phyloP scores from a whole-genome alignment of 2,888 invertebrate genomes.

The Tinea pellionella region DNA sequence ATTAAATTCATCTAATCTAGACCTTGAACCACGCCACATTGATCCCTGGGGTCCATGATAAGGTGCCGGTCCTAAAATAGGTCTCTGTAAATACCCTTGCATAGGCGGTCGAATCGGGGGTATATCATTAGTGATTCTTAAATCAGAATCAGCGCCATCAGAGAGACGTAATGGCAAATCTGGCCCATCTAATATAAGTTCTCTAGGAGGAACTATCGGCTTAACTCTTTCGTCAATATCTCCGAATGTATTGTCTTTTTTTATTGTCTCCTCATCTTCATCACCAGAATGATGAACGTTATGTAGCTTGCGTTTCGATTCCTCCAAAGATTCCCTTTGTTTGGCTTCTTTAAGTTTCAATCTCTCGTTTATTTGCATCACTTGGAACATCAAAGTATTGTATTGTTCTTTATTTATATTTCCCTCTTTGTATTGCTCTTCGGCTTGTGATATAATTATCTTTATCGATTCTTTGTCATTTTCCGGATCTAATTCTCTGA shows the following conservation, averaged over 20 bases:
- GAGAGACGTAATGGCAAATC: conserved; percentile 16
- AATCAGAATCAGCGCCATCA: conserved; percentile 39
- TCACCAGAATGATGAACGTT: conserved; percentile 46
- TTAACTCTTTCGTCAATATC: conserved; percentile 65
- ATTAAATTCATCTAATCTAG: conserved; percentile 41
- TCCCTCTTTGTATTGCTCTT: conserved; percentile 80
- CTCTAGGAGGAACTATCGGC: conserved; percentile 26
- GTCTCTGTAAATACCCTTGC: conserved; percentile 17
- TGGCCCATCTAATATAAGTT: background rate
- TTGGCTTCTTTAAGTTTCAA: conserved; percentile 81
- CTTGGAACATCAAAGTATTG: conserved; percentile 80
- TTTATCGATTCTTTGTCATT: conserved; percentile 76
- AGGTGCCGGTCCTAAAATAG: conserved; percentile 17
- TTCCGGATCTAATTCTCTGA: conserved; percentile 64
- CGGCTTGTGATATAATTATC: conserved; percentile 84
- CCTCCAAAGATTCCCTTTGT: conserved; percentile 74
- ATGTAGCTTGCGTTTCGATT: conserved; percentile 50
- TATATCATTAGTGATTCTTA: conserved; percentile 37
- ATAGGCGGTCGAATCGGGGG: conserved; percentile 34
- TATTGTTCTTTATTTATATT: conserved; percentile 80
- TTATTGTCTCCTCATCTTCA: conserved; percentile 54
- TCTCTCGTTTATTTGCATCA: conserved; percentile 82
- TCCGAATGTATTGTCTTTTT: conserved; percentile 45
- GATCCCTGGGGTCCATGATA: conserved; percentile 24
- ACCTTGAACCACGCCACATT: conserved; percentile 45